These are phyloP conservation scores for Pseudolycoriella hygida DNA, from an alignment of 2,888 invertebrate genomes.

Conservation along the genomic window DNA sequence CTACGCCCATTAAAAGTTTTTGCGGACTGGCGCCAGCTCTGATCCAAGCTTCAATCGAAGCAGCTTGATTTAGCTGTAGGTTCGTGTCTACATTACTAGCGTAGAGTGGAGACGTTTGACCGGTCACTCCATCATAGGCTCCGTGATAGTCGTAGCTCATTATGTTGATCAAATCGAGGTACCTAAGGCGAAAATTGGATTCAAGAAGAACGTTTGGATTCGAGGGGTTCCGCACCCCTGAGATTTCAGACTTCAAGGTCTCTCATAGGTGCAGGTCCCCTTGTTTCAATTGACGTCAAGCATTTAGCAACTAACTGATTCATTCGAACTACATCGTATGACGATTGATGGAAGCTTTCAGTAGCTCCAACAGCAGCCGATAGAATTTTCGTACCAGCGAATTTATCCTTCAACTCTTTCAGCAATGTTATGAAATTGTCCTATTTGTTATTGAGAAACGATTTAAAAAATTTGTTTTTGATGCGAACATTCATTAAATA, in stretches of 20 bases:
- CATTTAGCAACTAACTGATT: slow-evolving; percentile 9
- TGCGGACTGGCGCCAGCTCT: slow-evolving; percentile 20
- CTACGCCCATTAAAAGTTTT: slow-evolving; percentile 28
- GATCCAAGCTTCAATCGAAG: slow-evolving; percentile 24
- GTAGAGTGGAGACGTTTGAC: slow-evolving; percentile 33
- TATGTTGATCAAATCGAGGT: slow-evolving; percentile 34
- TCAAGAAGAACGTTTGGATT: not conserved
- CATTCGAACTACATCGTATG: slow-evolving; percentile 33
- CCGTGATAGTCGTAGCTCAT: slow-evolving; percentile 42
- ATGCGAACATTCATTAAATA: not conserved
- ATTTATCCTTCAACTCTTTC: slow-evolving; percentile 22
- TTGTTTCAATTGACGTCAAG: too few species aligned
- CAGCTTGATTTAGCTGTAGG: slow-evolving; percentile 25
- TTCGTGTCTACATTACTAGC: slow-evolving; percentile 14
- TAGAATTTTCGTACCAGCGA: slow-evolving; percentile 26
- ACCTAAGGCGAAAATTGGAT: slow-evolving; percentile 14
- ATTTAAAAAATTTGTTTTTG: too few species aligned
- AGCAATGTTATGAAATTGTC: slow-evolving; percentile 18
- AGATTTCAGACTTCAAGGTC: too few species aligned
- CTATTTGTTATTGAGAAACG: not conserved
- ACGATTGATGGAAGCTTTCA: slow-evolving; percentile 23
- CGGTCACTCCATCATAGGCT: slow-evolving; percentile 30
- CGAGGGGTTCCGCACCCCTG: too few species aligned
- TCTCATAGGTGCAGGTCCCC: too few species aligned
- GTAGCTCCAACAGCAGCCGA: slow-evolving; percentile 36